Evolutionary conservation across 1,140 invertebrate species (phyloP).

Genomic region (Lethrus apterus): DNA sequence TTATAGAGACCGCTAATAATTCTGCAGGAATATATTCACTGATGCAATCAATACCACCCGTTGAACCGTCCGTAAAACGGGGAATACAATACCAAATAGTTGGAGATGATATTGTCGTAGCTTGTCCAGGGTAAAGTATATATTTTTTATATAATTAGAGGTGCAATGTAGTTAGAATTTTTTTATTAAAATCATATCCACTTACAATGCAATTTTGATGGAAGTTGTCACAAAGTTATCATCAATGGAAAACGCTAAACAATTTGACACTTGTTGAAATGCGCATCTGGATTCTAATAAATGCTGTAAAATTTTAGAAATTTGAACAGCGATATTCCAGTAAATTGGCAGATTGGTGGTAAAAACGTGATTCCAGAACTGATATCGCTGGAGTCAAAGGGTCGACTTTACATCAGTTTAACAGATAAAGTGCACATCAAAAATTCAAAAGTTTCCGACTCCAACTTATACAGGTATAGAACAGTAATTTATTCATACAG

Average conservation of each 20-base stretch:
- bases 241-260: too few species aligned
- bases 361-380: slow-evolving; percentile 40
- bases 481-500: slow-evolving; percentile 38
- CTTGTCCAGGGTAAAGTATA: slow-evolving; percentile 48
- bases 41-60: slow-evolving; percentile 44
- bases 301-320: too few species aligned
- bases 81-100: slow-evolving; percentile 42
- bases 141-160: background rate
- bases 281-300: too few species aligned
- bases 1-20: slow-evolving; percentile 54
- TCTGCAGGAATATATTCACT: slow-evolving; percentile 52
- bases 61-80: slow-evolving; percentile 40
- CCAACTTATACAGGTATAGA: slow-evolving; percentile 53
- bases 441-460: slow-evolving; percentile 43
- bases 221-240: too few species aligned
- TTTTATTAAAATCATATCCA: too few species aligned
- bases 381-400: slow-evolving; percentile 38
- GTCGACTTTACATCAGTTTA: slow-evolving; percentile 43
- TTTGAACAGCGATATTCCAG: slow-evolving; percentile 43
- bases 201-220: too few species aligned
- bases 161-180: too few species aligned
- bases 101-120: slow-evolving; percentile 39
- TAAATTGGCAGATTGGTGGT: slow-evolving; percentile 45
- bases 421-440: slow-evolving; percentile 44
- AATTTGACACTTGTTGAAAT: too few species aligned